Conservation (phyloP, 2,888 invertebrate species). For the Chrysolina haemoptera region DNA sequence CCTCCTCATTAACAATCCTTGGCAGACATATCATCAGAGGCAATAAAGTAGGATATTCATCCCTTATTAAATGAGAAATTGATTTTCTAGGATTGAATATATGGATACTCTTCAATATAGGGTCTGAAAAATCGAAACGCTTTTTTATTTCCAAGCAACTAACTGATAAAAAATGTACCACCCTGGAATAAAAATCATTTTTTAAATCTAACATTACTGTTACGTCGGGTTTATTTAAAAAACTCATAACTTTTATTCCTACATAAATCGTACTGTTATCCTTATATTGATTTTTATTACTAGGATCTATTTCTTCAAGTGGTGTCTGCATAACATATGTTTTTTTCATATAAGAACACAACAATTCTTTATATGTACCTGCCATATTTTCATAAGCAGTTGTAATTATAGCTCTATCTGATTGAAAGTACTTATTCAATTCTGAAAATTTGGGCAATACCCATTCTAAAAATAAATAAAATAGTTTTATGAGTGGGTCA, state of each 20-base stretch:
- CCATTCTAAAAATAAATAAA: too few species aligned
- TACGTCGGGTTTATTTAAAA: not conserved
- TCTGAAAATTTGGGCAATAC: too few species aligned
- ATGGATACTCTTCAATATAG: not conserved
- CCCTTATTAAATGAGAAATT: not conserved
- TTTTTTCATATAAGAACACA: too few species aligned
- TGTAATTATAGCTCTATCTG: too few species aligned
- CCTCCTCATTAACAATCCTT: not conserved
- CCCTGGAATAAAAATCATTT: not conserved
- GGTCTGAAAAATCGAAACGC: slow-evolving; percentile 17
- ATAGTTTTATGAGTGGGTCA: too few species aligned
- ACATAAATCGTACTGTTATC: not conserved
- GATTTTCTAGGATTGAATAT: slow-evolving; percentile 21
- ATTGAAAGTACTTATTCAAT: too few species aligned
- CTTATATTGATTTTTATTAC: not conserved
- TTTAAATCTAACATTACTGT: not conserved
- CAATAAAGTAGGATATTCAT: not conserved
- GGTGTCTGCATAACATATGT: too few species aligned
- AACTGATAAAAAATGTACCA: slow-evolving; percentile 11
- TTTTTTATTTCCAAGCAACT: slow-evolving; percentile 26
- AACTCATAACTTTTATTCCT: not conserved
- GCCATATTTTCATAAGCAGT: too few species aligned
- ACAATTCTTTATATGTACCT: too few species aligned
- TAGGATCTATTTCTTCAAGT: slow-evolving; percentile 4
- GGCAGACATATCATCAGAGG: not conserved